Conservation (phyloP, 1,140 invertebrate genomes). For the Nymphalis io region DNA sequence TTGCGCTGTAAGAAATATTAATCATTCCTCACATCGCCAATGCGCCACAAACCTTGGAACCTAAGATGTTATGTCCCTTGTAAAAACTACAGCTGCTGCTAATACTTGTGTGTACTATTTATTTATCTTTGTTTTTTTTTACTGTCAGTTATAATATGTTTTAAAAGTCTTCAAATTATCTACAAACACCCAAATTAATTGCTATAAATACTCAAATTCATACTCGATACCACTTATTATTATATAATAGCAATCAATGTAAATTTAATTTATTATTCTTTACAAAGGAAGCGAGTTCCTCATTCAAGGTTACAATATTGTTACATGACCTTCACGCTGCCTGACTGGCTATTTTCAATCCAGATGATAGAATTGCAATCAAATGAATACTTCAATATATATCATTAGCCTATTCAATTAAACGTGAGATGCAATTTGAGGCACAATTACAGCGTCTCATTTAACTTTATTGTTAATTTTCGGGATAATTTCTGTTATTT, state of each 20-base stretch:
- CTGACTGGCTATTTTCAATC: constrained; percentile 39
- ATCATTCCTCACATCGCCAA: too few species aligned
- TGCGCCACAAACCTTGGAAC: too few species aligned
- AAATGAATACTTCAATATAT: constrained; percentile 20
- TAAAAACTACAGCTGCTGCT: too few species aligned
- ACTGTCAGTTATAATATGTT: too few species aligned
- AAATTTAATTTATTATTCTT: constrained; percentile 20
- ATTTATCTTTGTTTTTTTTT: too few species aligned
- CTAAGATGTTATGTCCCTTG: too few species aligned
- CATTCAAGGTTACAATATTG: constrained; percentile 50
- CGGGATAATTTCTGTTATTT: too few species aligned
- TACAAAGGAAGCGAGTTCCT: constrained; percentile 43
- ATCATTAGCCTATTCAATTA: constrained; percentile 2
- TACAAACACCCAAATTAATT: too few species aligned
- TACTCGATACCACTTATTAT: constrained; percentile 1
- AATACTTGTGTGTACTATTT: too few species aligned
- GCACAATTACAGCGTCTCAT: neutral
- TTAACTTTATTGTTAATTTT: neutral
- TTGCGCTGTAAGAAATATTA: too few species aligned
- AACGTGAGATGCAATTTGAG: neutral
- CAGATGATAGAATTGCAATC: constrained; percentile 17
- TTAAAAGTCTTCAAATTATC: too few species aligned
- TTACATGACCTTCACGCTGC: constrained; percentile 49
- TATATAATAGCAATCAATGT: constrained; percentile 5
- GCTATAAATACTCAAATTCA: neutral